Evolutionary conservation across 1,140 invertebrate genomes (phyloP).

Genomic region (Rhyzopertha dominica): DNA sequence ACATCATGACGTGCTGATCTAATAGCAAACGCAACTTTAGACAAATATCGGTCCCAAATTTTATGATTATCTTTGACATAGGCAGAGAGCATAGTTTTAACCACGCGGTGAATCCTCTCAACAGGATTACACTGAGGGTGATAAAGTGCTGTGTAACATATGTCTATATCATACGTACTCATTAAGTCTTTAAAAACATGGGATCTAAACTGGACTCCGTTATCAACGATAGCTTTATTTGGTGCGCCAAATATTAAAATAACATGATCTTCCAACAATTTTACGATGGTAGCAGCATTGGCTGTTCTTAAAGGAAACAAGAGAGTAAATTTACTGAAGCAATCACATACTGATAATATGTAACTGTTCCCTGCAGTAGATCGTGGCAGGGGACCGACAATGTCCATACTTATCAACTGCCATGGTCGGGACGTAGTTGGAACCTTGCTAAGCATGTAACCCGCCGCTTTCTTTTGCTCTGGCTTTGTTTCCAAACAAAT

Average conservation of each 20-base stretch:
- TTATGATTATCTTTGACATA: slow-evolving; percentile 35
- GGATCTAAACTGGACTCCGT: slow-evolving; percentile 6
- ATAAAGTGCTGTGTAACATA: slow-evolving; percentile 11
- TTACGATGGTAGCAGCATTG: neutral
- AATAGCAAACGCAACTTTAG: slow-evolving; percentile 25
- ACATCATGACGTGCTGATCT: slow-evolving; percentile 33
- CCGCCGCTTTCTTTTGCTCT: slow-evolving; percentile 12
- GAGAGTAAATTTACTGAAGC: slow-evolving; percentile 16
- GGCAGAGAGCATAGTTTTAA: slow-evolving; percentile 31
- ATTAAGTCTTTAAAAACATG: neutral
- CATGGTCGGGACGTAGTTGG: slow-evolving; percentile 9
- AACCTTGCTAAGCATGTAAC: slow-evolving; percentile 8
- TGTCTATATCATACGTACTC: slow-evolving; percentile 7
- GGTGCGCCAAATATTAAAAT: slow-evolving; percentile 21
- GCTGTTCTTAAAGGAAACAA: slow-evolving; percentile 14
- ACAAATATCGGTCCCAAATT: slow-evolving; percentile 33
- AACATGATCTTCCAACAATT: slow-evolving; percentile 15
- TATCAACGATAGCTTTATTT: slow-evolving; percentile 9
- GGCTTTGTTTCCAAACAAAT: slow-evolving; percentile 9
- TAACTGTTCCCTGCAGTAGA: slow-evolving; percentile 6
- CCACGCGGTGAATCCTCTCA: slow-evolving; percentile 26
- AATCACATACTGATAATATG: slow-evolving; percentile 13
- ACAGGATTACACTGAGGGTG: slow-evolving; percentile 20
- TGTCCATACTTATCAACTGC: slow-evolving; percentile 17
- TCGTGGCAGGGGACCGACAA: slow-evolving; percentile 10